A percentile compares a stretch with the other conserved stretches of the same genome.
These are phyloP conservation scores for Ciconia nigra DNA, from an alignment of 2,797 vertebrate genomes.

Conservation along the genomic window DNA sequence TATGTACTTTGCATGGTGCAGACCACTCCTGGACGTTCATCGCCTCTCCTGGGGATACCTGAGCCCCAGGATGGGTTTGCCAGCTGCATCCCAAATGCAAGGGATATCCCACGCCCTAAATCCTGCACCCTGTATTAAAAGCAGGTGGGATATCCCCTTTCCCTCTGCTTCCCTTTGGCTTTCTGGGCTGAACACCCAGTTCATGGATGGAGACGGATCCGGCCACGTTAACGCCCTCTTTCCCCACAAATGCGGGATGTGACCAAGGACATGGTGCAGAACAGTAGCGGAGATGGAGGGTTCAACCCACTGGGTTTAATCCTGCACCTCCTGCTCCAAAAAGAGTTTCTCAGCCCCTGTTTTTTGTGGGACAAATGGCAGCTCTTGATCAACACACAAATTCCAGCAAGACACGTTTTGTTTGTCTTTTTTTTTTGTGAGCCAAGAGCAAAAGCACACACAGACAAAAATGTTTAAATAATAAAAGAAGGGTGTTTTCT, in stretches of 20 bases:
- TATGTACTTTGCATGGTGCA: rapidly evolving
- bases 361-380: background rate
- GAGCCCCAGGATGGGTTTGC: background rate
- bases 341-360: background rate
- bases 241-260: background rate
- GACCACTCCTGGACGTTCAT: background rate
- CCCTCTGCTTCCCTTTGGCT: background rate
- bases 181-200: background rate
- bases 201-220: background rate
- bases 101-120: rapidly evolving
- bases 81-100: background rate
- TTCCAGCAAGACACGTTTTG: background rate
- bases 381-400: background rate
- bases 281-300: background rate
- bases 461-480: slow-evolving; percentile 7
- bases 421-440: background rate
- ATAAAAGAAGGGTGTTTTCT: slow-evolving; percentile 9
- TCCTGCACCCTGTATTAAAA: background rate
- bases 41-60: background rate
- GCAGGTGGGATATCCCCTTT: background rate
- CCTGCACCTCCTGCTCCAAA: background rate
- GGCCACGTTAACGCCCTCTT: rapidly evolving
- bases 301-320: background rate
- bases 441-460: slow-evolving; percentile 22
- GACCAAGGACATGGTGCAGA: background rate